Base-by-base conservation (phyloP, 2,797 vertebrate genomes). In the Acomys russatus region DNA sequence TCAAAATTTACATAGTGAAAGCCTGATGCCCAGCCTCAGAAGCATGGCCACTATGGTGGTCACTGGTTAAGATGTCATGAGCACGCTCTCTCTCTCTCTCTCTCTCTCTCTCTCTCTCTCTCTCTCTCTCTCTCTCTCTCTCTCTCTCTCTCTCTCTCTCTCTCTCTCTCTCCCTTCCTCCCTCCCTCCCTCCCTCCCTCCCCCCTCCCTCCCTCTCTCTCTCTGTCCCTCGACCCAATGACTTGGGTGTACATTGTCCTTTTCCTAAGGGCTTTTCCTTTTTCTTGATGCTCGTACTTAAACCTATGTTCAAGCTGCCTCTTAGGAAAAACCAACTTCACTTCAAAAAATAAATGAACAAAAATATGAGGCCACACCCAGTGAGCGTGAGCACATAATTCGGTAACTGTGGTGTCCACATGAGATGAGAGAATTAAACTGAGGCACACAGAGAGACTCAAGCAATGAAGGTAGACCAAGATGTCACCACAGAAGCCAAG, bases 381-480 rank as follows among this genome's bases (percentile, higher is more conserved):
- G 84, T 30, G 9, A 59, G n/a, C 25, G 9, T n/a, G n/a, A 33
- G 11, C 28, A 14, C 2, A 33, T 87, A 17, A 30, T 18, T 61
- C 30, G 64, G 0, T 25, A 54, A 17, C n/a, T 79, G 54, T 18
- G 5, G 6, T 0, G 1, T 56, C 70, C 35, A 38, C 71, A 23
- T 10, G 23, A 20, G 59, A 49, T n/a, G 25, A 18, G 15, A 25
- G 7, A 49, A n/a, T 70, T 59, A 74, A 14, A 74, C 56, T 61
- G 8, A 30, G 0, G 0, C 6, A 0, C 0, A 25, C 0, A 51
- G 9, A 78, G 73, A n/a, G 8, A 17, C 54, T 18, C n/a, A 20
- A 3, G 1, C 12, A 10, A 11, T 28, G 6, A 85, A 93, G n/a
- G 28, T n/a, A 51, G n/a, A 59, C 73, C 6, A 68, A 20, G 12